These are phyloP conservation scores for Brachyrhaphis roseni DNA, from an alignment of 2,797 vertebrate genomes.

Conservation along the genomic window DNA sequence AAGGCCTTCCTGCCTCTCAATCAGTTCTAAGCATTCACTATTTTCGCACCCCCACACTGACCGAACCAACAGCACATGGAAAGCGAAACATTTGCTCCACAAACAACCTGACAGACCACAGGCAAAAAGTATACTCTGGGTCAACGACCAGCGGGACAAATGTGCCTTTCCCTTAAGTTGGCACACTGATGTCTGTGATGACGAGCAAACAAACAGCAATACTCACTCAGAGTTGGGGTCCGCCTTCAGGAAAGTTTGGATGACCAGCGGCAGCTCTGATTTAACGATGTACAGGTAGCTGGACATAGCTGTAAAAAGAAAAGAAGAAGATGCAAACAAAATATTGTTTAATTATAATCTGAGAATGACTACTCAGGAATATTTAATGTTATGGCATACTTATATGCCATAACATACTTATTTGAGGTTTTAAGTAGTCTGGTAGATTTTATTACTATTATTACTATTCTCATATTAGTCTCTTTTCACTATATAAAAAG, in stretches of 20 bases:
- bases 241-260: slow-evolving; percentile 92
- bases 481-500: not conserved
- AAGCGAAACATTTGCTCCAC: slow-evolving; percentile 33
- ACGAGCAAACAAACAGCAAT: slow-evolving; percentile 14
- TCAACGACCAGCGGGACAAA: slow-evolving; percentile 19
- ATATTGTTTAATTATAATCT: not conserved
- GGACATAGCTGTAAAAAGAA: slow-evolving; percentile 88
- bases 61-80: slow-evolving; percentile 46
- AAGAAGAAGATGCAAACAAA: slow-evolving; percentile 19
- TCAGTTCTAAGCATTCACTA: slow-evolving; percentile 58
- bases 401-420: no score
- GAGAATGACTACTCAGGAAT: not conserved
- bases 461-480: not conserved
- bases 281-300: slow-evolving; percentile 99
- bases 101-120: slow-evolving; percentile 19
- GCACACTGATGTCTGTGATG: not conserved
- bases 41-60: slow-evolving; percentile 44
- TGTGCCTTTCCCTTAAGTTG: not conserved
- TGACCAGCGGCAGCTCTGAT: slow-evolving; percentile 96
- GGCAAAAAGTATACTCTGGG: slow-evolving; percentile 22
- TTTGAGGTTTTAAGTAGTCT: not conserved
- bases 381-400: slow-evolving; percentile 10
- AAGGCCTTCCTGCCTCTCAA: slow-evolving; percentile 8
- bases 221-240: slow-evolving; percentile 89
- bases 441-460: not conserved